A percentile compares a stretch with the other conserved stretches of the same genome.
phyloP scores from a whole-genome alignment of 2,113 vertebrate species.

The Ancistrus triradiatus region DNA sequence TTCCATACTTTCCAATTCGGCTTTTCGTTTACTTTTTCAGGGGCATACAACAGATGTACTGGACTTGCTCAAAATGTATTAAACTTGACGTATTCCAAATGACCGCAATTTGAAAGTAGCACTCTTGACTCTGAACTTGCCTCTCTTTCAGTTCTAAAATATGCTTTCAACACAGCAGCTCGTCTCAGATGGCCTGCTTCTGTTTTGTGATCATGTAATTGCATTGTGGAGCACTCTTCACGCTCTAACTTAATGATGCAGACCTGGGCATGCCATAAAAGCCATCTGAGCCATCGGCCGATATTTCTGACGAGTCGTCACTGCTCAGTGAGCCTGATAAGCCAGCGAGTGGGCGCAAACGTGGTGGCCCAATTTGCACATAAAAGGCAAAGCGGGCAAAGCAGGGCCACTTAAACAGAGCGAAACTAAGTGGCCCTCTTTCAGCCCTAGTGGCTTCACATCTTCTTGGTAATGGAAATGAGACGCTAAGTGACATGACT shows the following conservation, averaged over 20 bases:
- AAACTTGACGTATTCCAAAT: no score
- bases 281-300: conserved; percentile 54
- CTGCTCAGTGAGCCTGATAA: conserved; percentile 53
- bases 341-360: conserved; percentile 45
- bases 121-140: conserved; percentile 29
- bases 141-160: conserved; percentile 39
- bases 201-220: conserved; percentile 61
- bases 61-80: no score
- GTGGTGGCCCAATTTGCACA: conserved; percentile 49
- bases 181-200: conserved; percentile 47
- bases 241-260: conserved; percentile 58
- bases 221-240: conserved; percentile 64
- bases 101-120: no score
- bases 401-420: conserved; percentile 52
- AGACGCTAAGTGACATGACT: neutral
- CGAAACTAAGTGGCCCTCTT: conserved; percentile 46
- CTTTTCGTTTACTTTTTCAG: no score
- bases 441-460: conserved; percentile 56
- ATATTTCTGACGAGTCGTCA: conserved; percentile 61
- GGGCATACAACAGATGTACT: no score
- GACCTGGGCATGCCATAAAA: conserved; percentile 53
- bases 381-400: conserved; percentile 45
- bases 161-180: conserved; percentile 35
- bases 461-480: conserved; percentile 42
- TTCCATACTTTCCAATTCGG: no score